These are phyloP conservation scores for Leptosomus discolor DNA, from an alignment of 2,113 vertebrate species.

Conservation along the genomic window DNA sequence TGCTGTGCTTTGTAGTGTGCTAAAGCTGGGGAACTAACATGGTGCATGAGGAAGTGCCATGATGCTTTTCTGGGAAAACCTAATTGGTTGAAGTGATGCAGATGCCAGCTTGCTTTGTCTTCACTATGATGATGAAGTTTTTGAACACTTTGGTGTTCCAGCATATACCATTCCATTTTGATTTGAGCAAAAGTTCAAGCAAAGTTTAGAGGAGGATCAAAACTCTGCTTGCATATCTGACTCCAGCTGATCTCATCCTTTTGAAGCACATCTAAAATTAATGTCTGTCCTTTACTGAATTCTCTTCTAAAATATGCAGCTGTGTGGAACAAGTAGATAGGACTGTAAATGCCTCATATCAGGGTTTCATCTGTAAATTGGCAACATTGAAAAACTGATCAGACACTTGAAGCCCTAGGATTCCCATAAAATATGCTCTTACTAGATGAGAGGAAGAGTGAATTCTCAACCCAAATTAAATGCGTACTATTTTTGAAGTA, in stretches of 20 bases:
- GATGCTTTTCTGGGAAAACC: not conserved
- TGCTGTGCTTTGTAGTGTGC: not conserved
- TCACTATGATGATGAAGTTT: not conserved
- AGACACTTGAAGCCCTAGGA: not conserved
- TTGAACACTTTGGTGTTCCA: not conserved
- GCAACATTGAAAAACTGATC: not conserved
- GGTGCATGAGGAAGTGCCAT: not conserved
- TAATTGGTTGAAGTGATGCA: not conserved
- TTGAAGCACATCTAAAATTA: constrained; percentile 40
- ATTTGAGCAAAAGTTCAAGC: not conserved
- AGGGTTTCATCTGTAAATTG: not conserved
- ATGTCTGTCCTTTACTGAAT: not conserved
- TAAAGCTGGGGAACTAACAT: not conserved
- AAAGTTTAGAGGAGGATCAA: constrained; percentile 13
- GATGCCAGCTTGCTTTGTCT: not conserved
- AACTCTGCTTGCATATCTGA: constrained; percentile 4
- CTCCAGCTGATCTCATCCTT: constrained; percentile 20
- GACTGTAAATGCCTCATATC: not conserved
- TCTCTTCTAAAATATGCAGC: not conserved
- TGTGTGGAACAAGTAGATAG: not conserved
- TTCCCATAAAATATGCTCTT: not conserved
- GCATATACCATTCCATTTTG: not conserved
- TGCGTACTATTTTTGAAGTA: not conserved
- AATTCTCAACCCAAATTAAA: not conserved
- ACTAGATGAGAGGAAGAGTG: not conserved